These are phyloP conservation scores for Stomatorhinus ivindoensis DNA, from an alignment of 2,113 vertebrate species.

Conservation along the genomic window DNA sequence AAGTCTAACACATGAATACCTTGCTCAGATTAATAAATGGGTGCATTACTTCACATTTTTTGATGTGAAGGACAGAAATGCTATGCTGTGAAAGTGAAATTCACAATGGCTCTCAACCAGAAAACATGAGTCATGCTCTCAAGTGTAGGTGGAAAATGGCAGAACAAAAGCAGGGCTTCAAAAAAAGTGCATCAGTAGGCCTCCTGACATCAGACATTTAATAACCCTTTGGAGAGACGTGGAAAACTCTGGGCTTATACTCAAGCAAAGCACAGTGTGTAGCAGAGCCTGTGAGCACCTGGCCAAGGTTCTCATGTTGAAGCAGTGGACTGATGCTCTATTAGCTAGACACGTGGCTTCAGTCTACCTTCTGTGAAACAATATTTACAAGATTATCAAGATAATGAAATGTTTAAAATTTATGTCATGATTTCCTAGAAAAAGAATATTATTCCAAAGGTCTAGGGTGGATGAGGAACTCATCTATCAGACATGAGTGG, in stretches of 20 bases:
- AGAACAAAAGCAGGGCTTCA: neutral
- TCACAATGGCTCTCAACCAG: neutral
- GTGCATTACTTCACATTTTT: neutral
- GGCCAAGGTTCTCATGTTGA: neutral
- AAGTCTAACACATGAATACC: neutral
- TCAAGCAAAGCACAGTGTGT: neutral
- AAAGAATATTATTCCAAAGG: neutral
- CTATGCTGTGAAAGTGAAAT: neutral
- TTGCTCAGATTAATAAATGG: neutral
- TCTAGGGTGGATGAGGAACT: neutral
- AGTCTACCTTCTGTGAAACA: neutral
- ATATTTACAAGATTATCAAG: neutral
- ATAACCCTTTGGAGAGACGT: neutral
- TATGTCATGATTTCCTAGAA: neutral
- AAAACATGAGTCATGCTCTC: conserved; percentile 11
- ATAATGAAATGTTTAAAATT: neutral
- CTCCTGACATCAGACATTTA: neutral
- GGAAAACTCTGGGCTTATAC: neutral
- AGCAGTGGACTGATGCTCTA: neutral
- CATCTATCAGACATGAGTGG: neutral
- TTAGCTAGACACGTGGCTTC: neutral
- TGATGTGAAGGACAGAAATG: neutral
- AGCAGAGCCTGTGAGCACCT: neutral
- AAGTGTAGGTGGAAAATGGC: neutral
- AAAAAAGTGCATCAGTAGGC: neutral